Base-by-base conservation (phyloP, 2,797 vertebrate genomes). In the Esox lucius region DNA sequence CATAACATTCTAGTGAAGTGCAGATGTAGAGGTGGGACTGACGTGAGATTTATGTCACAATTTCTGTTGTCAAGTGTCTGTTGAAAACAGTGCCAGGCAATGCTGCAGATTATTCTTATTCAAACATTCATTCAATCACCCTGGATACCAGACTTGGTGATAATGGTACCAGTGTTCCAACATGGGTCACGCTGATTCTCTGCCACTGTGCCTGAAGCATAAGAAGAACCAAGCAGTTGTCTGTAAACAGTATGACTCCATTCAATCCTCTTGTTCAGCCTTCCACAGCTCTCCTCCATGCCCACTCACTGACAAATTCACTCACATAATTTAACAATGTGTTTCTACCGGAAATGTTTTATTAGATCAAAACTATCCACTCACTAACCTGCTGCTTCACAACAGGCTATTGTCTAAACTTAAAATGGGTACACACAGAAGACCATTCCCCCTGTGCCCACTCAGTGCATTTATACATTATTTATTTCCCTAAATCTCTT, bases 161-260 rank as follows among this genome's bases (percentile, higher is more conserved):
- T 15, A 71, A 39, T 59, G 46, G 56, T 5, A 39, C 28, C 31
- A 71, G 53, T 71, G 70, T 71, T 61, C 51, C 19, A 33, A n/a
- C 16, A 22, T 56, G 51, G 51, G 51, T 71, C 51, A 71, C 12
- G 70, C 68, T 51, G 42, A 11, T 46, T 12, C 42, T 46, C 28
- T 66, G 13, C 31, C 64, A 16, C 15, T 66, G 64, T 66, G 28
- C 31, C 12, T 39, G 53, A 33, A n/a, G 31, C 12, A 22, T 48
- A 28, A 8, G 26, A 71, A 71, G 51, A 59, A 71, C n/a, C 4
- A 31, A 1, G 5, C 31, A 19, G 56, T 71, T 71, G 70, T 59
- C 24, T 71, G 67, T 19, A 46, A 48, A 69, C 19, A 31, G 35
- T 39, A 42, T 22, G n/a, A 24, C 22, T 53, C 19, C 16, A 9